Evolutionary conservation across 1,140 invertebrate species (phyloP), one percentile per base, ranked within the genome.

Genomic region (Drosophila mojavensis): DNA sequence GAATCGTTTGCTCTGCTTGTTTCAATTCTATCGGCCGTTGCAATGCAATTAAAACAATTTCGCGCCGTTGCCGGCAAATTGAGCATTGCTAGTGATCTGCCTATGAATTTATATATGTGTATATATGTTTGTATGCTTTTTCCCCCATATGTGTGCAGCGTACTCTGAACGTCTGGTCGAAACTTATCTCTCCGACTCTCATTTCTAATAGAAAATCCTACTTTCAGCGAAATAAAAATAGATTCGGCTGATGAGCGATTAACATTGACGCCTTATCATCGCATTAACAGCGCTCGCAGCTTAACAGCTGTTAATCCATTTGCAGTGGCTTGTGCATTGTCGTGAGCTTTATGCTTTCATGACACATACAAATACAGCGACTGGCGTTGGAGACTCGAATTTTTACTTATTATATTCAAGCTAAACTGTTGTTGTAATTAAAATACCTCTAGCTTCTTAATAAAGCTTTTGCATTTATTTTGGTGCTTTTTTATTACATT

Each of bases 151-250:
- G 9, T 30, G 4, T 53, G 9, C 55, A 41, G 48, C 5, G 64
- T 67, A 28, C 64, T 13, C 30, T 73, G 64, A 67, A 60, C 63
- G 55, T 60, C 70, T 67, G 48, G 39, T 30, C 63, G 47, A 39
- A 67, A 60, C 28, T 48, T 60, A 54, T 73, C 70, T 61, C 50
- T 26, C 30, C 33, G 33, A 30, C 5, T 68, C 26, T 47, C 15
- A 47, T 47, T 47, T 47, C 7, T 17, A 24, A n/a, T 50, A 51
- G 5, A 51, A 33, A 53, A 36, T 28, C 2, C 20, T 64, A 30
- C 39, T 17, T 26, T 55, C 11, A 13, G 10, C 20, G 36, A 5
- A 24, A 39, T 43, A 60, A 63, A 63, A 53, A 62, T 61, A 61
- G 79, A 77, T 62, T 51, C 3, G 10, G 6, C 5, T 39, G 36